These are phyloP conservation scores for Spodoptera frugiperda DNA, from an alignment of 1,140 invertebrate species.

Conservation along the genomic window DNA sequence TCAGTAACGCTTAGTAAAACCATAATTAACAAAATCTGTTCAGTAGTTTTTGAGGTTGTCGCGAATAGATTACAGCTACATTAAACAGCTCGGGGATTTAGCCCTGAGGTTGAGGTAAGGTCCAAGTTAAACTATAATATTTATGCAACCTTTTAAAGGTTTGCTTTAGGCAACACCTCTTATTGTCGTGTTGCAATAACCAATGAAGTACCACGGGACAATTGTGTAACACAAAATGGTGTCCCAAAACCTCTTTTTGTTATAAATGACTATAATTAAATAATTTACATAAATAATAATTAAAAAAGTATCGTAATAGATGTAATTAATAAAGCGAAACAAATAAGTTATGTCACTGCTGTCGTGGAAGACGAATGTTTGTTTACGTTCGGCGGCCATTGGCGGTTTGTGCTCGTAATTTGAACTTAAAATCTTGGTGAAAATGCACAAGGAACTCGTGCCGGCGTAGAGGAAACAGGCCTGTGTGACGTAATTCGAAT, in stretches of 20 bases:
- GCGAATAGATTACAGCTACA: no score
- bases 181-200: not conserved
- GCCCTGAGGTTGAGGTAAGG: not conserved
- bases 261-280: conserved; percentile 13
- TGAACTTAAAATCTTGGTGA: conserved; percentile 5
- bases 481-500: conserved; percentile 31
- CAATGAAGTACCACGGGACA: not conserved
- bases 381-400: conserved; percentile 31
- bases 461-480: conserved; percentile 4
- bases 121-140: not conserved
- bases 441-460: conserved; percentile 13
- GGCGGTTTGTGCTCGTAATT: conserved; percentile 1
- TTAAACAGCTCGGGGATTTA: no score
- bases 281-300: conserved; percentile 28
- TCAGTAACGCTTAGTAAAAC: no score
- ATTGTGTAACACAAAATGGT: conserved; percentile 4
- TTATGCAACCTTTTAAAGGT: not conserved
- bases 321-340: conserved; percentile 28
- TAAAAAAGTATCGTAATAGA: conserved; percentile 11
- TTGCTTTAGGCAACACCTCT: not conserved
- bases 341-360: conserved; percentile 36
- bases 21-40: no score
- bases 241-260: not conserved
- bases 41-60: no score
- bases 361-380: conserved; percentile 27